These are phyloP conservation scores for Ernsta delagoae DNA, from an alignment of 2,888 invertebrate genomes.

Conservation along the genomic window DNA sequence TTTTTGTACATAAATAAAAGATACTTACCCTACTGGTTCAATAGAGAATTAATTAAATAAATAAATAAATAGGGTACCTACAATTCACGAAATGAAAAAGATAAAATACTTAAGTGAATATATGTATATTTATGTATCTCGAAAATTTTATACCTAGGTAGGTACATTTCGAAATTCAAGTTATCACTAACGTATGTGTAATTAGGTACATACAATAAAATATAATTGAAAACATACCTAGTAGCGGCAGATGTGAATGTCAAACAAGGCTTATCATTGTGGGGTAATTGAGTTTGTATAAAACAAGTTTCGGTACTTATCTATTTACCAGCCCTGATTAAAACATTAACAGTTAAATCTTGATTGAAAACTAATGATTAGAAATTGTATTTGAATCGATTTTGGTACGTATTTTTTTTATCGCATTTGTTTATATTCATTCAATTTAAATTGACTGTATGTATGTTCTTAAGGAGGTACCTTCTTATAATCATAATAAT, in stretches of 20 bases:
- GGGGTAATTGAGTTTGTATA: conserved; percentile 32
- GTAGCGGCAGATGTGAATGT: conserved; percentile 35
- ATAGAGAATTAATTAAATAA: too few relatives aligned
- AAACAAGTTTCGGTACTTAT: conserved; percentile 31
- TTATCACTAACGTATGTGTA: too few relatives aligned
- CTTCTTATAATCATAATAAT: too few relatives aligned
- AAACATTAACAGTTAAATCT: conserved; percentile 27
- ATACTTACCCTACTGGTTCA: too few relatives aligned
- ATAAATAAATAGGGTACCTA: too few relatives aligned
- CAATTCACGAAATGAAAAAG: too few relatives aligned
- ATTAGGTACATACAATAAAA: conserved; percentile 20
- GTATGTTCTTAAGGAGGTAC: too few relatives aligned
- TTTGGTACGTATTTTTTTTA: not conserved
- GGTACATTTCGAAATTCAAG: too few relatives aligned
- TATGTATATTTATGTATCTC: too few relatives aligned
- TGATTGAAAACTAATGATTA: conserved; percentile 28
- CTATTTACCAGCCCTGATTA: conserved; percentile 25
- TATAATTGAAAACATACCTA: conserved; percentile 18
- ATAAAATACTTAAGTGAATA: too few relatives aligned
- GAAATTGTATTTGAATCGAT: conserved; percentile 11
- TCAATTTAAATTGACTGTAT: not conserved
- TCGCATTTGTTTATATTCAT: not conserved
- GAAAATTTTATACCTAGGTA: too few relatives aligned
- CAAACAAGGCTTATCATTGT: conserved; percentile 30
- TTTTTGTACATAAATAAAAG: too few relatives aligned